These are phyloP conservation scores for Pyrocoelia pectoralis DNA, from an alignment of 2,888 invertebrate genomes.

Conservation along the genomic window DNA sequence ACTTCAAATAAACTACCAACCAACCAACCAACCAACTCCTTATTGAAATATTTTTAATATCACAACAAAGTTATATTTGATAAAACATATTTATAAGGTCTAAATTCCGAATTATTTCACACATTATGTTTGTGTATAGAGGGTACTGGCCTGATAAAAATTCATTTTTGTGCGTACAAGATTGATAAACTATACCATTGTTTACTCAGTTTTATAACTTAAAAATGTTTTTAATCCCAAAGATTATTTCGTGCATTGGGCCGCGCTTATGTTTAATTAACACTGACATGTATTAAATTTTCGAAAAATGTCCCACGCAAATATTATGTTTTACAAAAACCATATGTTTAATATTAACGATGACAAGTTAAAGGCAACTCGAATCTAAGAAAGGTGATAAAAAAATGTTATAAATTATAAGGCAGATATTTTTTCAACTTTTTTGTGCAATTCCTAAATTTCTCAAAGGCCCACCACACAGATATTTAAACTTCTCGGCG, in stretches of 20 bases:
- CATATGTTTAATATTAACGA: slow-evolving; percentile 34
- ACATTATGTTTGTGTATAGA: slow-evolving; percentile 4
- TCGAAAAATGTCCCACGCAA: slow-evolving; percentile 26
- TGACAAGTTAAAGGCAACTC: slow-evolving; percentile 32
- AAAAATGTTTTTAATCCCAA: not conserved
- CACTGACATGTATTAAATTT: slow-evolving; percentile 6
- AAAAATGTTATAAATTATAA: slow-evolving; percentile 33
- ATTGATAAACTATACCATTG: not conserved
- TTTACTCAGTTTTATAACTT: not conserved
- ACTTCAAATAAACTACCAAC: not conserved
- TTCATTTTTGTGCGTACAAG: not conserved
- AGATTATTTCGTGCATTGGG: not conserved
- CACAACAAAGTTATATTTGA: slow-evolving; percentile 14
- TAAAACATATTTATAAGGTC: slow-evolving; percentile 14
- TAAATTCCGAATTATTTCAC: slow-evolving; percentile 12
- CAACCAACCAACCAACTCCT: not conserved
- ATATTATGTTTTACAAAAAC: slow-evolving; percentile 27
- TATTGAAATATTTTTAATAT: slow-evolving; percentile 14
- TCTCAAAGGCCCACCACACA: slow-evolving; percentile 29
- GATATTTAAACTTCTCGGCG: slow-evolving; percentile 22
- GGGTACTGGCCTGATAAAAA: slow-evolving; percentile 11
- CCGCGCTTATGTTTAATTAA: slow-evolving; percentile 12
- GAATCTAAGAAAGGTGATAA: slow-evolving; percentile 19
- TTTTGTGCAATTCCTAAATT: slow-evolving; percentile 34
- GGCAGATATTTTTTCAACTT: slow-evolving; percentile 29